phyloP scores from a whole-genome alignment of 2,113 vertebrate species.

The Eudyptes chrysolophus region DNA sequence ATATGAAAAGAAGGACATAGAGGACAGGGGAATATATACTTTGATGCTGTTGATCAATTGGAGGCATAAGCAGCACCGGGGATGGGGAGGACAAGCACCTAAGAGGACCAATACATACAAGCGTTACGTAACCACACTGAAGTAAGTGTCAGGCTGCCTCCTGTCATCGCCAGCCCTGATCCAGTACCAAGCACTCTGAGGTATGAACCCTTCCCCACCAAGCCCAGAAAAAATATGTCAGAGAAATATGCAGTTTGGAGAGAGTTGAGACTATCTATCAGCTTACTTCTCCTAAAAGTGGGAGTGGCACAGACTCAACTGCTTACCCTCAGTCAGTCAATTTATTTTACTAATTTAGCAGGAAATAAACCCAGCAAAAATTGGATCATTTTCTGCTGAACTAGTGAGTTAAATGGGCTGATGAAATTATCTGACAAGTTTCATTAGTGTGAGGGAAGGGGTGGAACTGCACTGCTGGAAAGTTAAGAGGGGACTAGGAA shows the following conservation, averaged over 20 bases:
- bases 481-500: neutral
- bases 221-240: neutral
- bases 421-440: constrained; percentile 39
- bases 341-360: constrained; percentile 20
- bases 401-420: neutral
- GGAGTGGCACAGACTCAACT: neutral
- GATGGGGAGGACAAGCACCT: neutral
- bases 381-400: neutral
- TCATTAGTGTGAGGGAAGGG: neutral
- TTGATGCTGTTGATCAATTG: neutral
- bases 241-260: neutral
- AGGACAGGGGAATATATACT: neutral
- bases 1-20: neutral
- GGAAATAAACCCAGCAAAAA: constrained; percentile 8
- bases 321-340: neutral
- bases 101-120: neutral
- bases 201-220: neutral
- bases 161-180: neutral
- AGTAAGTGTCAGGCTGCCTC: neutral
- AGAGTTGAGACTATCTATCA: neutral
- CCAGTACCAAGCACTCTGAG: neutral
- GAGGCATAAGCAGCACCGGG: neutral
- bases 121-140: rapidly evolving
- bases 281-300: neutral
- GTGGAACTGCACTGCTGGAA: neutral